Conservation (phyloP, 2,113 vertebrate species). For the Takifugu bimaculatus region DNA sequence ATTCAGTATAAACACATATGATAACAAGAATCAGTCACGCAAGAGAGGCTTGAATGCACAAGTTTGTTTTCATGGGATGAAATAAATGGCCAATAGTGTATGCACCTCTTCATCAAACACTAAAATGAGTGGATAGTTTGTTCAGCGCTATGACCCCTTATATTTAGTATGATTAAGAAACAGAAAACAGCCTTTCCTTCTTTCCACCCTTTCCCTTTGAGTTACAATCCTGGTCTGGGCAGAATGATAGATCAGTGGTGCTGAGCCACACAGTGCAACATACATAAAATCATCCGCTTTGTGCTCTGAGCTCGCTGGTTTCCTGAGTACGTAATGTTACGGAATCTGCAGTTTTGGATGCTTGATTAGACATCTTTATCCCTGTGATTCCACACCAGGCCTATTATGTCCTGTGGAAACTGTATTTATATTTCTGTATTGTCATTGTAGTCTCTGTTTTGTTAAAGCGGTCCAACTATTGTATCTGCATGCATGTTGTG, state of each 20-base stretch:
- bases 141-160: slow-evolving; percentile 18
- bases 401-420: neutral
- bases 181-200: neutral
- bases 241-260: slow-evolving; percentile 70
- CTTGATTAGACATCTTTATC: too few species aligned
- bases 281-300: slow-evolving; percentile 37
- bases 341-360: too few species aligned
- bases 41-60: slow-evolving; percentile 7
- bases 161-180: slow-evolving; percentile 25
- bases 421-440: slow-evolving; percentile 4
- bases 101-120: slow-evolving; percentile 16
- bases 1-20: slow-evolving; percentile 36
- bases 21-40: slow-evolving; percentile 27
- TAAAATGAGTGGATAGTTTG: slow-evolving; percentile 27
- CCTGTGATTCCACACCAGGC: too few species aligned
- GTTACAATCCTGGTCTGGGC: slow-evolving; percentile 2
- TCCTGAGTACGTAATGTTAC: too few species aligned
- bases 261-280: slow-evolving; percentile 68
- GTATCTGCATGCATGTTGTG: neutral
- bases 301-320: slow-evolving; percentile 2
- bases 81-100: slow-evolving; percentile 27
- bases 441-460: neutral
- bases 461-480: neutral
- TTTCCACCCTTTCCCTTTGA: slow-evolving; percentile 10
- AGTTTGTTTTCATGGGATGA: slow-evolving; percentile 26